phyloP scores from a whole-genome alignment of 2,113 vertebrate genomes.

The Australoheros scitulus region DNA sequence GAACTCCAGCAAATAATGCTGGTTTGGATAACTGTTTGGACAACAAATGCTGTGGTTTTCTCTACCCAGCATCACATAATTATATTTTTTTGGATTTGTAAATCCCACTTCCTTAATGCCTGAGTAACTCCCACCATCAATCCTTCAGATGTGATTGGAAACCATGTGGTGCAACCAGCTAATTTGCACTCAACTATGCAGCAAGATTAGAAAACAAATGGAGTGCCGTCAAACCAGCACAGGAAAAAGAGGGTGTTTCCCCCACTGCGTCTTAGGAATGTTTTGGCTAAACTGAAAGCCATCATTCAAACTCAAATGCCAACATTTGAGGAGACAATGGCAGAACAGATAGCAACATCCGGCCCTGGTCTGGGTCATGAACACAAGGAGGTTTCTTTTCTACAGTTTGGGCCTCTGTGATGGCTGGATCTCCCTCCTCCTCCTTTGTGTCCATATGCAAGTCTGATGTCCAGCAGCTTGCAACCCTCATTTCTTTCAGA shows the following conservation, averaged over 20 bases:
- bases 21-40: slow-evolving; percentile 35
- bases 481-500: slow-evolving; percentile 65
- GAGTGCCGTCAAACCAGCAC: slow-evolving; percentile 45
- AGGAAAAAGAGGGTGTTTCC: slow-evolving; percentile 68
- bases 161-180: slow-evolving; percentile 42
- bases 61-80: slow-evolving; percentile 36
- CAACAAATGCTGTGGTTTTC: slow-evolving; percentile 42
- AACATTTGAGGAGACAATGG: slow-evolving; percentile 78
- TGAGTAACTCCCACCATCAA: slow-evolving; percentile 42
- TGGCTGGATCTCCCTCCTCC: slow-evolving; percentile 29
- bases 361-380: slow-evolving; percentile 64
- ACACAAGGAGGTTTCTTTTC: slow-evolving; percentile 76
- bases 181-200: slow-evolving; percentile 48
- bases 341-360: slow-evolving; percentile 74
- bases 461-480: slow-evolving; percentile 75
- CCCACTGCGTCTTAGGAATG: slow-evolving; percentile 61
- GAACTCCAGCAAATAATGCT: slow-evolving; percentile 16
- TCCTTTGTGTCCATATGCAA: slow-evolving; percentile 58
- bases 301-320: slow-evolving; percentile 75
- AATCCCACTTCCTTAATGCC: slow-evolving; percentile 37
- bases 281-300: slow-evolving; percentile 75
- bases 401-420: slow-evolving; percentile 44
- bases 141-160: slow-evolving; percentile 40
- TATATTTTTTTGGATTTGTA: slow-evolving; percentile 43
- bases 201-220: slow-evolving; percentile 59